Conservation (phyloP, 2,797 vertebrate genomes). For the Sebastes cheni region DNA sequence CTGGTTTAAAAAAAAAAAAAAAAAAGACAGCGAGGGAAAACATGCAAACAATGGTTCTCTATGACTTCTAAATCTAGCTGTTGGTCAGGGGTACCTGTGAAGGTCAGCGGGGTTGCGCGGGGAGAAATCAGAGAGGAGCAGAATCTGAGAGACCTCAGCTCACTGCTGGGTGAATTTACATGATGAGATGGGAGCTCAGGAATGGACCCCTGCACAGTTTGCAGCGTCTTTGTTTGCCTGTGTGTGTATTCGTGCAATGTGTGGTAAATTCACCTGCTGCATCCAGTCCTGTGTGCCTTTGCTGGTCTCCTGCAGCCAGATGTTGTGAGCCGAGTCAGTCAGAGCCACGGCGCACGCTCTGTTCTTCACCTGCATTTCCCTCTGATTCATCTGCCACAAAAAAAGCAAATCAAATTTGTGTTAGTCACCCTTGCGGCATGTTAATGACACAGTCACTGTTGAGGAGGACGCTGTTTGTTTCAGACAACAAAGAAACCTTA, state of each 20-base stretch:
- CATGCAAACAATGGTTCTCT: constrained; percentile 50
- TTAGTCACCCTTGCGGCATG: constrained; percentile 25
- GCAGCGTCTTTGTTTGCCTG: constrained; percentile 13
- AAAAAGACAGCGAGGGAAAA: constrained; percentile 29
- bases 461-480: background rate
- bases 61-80: constrained; percentile 44
- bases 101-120: constrained; percentile 40
- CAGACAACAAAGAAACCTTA: background rate
- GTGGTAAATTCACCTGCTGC: constrained; percentile 87
- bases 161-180: constrained; percentile 25
- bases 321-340: constrained; percentile 97
- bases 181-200: constrained; percentile 18
- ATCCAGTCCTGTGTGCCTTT: constrained; percentile 96
- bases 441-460: background rate
- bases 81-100: constrained; percentile 43
- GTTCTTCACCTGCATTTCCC: constrained; percentile 92
- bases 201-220: background rate
- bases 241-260: background rate
- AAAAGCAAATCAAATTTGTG: constrained; percentile 21
- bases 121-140: constrained; percentile 28
- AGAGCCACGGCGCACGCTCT: constrained; percentile 93
- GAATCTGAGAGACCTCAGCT: constrained; percentile 15
- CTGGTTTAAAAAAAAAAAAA: constrained; percentile 9
- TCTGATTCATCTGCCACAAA: constrained; percentile 92
- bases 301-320: constrained; percentile 96